Base-by-base conservation (phyloP, 2,797 vertebrate species). In the Salarias fasciatus region DNA sequence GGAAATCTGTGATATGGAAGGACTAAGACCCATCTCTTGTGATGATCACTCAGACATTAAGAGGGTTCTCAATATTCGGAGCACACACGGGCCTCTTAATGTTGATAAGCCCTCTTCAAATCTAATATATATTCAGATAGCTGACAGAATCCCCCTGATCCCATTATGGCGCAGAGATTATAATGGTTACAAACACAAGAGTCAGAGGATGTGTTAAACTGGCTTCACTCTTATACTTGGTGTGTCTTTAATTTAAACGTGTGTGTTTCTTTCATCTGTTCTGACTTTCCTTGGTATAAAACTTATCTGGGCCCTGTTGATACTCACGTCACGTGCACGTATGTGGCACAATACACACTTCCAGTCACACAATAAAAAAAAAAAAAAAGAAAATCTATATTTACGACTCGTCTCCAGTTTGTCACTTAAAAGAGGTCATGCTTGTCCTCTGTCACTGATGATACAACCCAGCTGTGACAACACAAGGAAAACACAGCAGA, bases 401-500 rank as follows among this genome's bases (percentile, higher is more conserved):
- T 94, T 92, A 91, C 84, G 60, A 74, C 79, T 87, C 79, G 83
- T 91, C 85, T 75, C 77, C 89, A 88, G 90, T 82, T 86, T 93
- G 90, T 86, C 90, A 90, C 74, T 92, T 82, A 67, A 84, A 92
- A 89, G 79, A 48, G 84, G 89, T 88, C 77, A 85, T 80, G 85
- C 91, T 86, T 91, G 91, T 84, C 84, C 89, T 85, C 83, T 92
- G 71, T 89, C 85, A 88, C 46, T 80, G 59, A 2, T 91, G 92
- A 93, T 89, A 74, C 73, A 84, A 72, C 77, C 84, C 91, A 93
- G 90, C 89, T 93, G 92, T 91, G 87, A 92, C 83, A 56, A 33
- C 88, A 92, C 79, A 70, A 80, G 82, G 70, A 7, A 69, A 59
- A 69, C 45, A 43, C 10, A 41, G 38, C 46, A 14, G 49, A 44